These are phyloP conservation scores for Platerodrilus igneus DNA, from an alignment of 2,888 invertebrate genomes.

Conservation along the genomic window DNA sequence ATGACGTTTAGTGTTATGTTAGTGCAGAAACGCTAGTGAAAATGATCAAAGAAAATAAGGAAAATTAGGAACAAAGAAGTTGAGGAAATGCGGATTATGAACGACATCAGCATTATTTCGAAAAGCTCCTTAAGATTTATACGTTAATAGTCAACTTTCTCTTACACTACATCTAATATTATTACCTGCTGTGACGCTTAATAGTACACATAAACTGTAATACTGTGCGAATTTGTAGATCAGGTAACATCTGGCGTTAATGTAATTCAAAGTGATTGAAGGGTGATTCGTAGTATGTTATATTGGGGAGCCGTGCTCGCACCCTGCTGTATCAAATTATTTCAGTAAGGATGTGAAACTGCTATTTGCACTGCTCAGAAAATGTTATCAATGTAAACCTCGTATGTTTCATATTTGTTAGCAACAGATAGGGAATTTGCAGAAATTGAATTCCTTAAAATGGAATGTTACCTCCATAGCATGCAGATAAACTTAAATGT, in stretches of 20 bases:
- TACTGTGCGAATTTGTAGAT: slow-evolving; percentile 15
- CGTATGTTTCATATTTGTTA: no score
- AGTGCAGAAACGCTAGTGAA: slow-evolving; percentile 21
- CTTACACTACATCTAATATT: no score
- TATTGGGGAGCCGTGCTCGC: not conserved
- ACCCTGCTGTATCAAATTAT: slow-evolving; percentile 12
- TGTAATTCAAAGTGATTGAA: slow-evolving; percentile 8
- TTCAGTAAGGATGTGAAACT: slow-evolving; percentile 3
- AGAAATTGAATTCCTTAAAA: no score
- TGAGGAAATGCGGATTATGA: slow-evolving; percentile 11
- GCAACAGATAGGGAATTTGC: no score
- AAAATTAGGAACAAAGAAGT: slow-evolving; percentile 11
- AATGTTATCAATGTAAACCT: no score
- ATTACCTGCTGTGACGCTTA: slow-evolving; percentile 16
- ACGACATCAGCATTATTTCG: slow-evolving; percentile 8
- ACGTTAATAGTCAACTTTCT: no score
- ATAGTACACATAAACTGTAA: slow-evolving; percentile 10
- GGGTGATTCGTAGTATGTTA: not conserved
- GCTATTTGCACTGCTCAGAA: slow-evolving; percentile 10
- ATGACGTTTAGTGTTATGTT: slow-evolving; percentile 28
- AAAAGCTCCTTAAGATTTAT: no score
- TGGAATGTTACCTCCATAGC: no score
- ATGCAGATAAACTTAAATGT: no score
- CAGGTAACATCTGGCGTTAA: slow-evolving; percentile 17
- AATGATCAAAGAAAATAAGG: slow-evolving; percentile 18